A percentile compares a stretch with the other conserved stretches of the same genome.
Conservation (phyloP, 2,113 vertebrate genomes). For the Myiagra hebetior region DNA sequence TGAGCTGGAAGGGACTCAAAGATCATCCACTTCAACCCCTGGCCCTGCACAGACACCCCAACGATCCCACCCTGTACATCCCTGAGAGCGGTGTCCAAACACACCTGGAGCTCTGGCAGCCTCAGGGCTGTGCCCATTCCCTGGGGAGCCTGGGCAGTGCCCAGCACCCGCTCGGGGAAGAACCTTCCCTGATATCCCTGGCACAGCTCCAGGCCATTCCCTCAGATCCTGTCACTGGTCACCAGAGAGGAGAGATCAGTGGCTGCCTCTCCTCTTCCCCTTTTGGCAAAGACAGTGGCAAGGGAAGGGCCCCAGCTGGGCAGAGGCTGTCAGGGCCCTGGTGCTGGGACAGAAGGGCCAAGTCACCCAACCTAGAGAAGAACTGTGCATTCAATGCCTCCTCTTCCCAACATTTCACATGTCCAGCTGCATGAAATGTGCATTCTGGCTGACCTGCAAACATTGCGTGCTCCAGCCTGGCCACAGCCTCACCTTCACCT, state of each 20-base stretch:
- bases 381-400: neutral
- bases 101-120: neutral
- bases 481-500: neutral
- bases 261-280: neutral
- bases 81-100: accelerated
- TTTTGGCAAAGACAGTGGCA: neutral
- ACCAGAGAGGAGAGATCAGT: neutral
- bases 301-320: neutral
- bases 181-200: neutral
- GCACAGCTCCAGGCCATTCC: neutral
- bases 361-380: neutral
- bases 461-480: neutral
- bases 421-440: neutral
- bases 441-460: neutral
- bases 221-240: neutral
- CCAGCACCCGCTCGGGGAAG: neutral
- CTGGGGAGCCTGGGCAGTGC: neutral
- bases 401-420: accelerated
- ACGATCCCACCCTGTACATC: neutral
- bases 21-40: neutral
- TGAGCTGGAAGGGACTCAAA: neutral
- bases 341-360: neutral
- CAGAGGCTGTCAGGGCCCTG: neutral
- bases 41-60: neutral
- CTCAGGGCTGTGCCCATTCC: accelerated